Conservation (phyloP, 2,113 vertebrate species). For the Miniopterus natalensis region DNA sequence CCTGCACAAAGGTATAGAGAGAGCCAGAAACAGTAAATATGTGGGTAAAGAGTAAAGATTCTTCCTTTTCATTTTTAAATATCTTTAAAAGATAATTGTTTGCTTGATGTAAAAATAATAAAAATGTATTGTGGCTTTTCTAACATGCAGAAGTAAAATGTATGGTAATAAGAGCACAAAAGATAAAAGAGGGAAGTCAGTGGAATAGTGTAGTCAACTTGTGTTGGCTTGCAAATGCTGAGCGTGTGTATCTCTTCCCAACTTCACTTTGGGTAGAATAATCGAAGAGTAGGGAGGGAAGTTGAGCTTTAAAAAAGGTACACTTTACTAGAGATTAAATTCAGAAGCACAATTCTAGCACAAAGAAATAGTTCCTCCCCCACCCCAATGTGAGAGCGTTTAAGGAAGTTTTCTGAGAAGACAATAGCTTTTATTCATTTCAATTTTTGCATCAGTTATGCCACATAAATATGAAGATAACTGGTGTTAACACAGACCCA, state of each 20-base stretch:
- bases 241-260: not conserved
- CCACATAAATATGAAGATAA: not conserved
- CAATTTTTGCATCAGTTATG: not conserved
- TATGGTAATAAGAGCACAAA: not conserved
- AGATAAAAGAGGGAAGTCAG: not conserved
- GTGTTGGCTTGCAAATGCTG: not conserved
- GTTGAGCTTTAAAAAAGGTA: not conserved
- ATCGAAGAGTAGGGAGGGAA: not conserved
- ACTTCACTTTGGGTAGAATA: not conserved
- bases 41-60: not conserved
- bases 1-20: not conserved
- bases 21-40: not conserved
- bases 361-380: not conserved
- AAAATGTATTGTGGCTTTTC: not conserved
- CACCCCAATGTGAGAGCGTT: not conserved
- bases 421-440: constrained; percentile 53
- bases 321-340: not conserved
- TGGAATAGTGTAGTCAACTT: not conserved
- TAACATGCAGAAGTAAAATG: not conserved
- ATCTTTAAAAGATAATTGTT: not conserved
- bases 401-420: not conserved
- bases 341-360: constrained; percentile 31
- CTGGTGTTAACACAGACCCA: not conserved
- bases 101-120: not conserved
- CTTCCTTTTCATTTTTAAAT: not conserved